Conservation (phyloP, 1,140 invertebrate genomes). For the Drosophila subobscura region DNA sequence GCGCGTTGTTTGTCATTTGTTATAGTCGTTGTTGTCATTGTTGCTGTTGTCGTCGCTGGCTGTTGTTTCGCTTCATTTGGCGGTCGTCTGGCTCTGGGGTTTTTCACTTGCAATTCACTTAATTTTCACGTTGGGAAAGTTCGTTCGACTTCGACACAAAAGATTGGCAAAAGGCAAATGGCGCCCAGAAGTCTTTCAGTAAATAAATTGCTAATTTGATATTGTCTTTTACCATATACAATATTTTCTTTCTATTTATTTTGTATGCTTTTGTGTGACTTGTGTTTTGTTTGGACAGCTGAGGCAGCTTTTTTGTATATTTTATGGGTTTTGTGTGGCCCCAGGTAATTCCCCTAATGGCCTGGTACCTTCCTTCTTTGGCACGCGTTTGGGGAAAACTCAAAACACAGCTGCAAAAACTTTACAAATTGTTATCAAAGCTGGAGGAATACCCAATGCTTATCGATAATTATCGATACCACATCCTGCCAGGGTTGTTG, state of each 20-base stretch:
- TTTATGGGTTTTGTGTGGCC: constrained; percentile 25
- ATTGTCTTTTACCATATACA: constrained; percentile 21
- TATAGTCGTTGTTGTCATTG: too few relatives aligned
- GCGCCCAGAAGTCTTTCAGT: constrained; percentile 46
- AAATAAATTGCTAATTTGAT: constrained; percentile 47
- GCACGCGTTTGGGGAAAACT: constrained; percentile 35
- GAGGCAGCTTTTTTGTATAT: constrained; percentile 26
- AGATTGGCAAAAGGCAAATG: constrained; percentile 20
- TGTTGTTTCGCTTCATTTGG: constrained; percentile 49
- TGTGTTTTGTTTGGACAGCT: constrained; percentile 64
- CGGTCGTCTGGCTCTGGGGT: constrained; percentile 35
- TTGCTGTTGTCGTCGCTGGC: constrained; percentile 1
- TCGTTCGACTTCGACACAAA: constrained; percentile 40
- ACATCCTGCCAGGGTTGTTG: too few relatives aligned
- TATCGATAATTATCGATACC: too few relatives aligned
- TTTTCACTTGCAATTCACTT: constrained; percentile 50
- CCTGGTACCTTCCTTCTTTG: constrained; percentile 49
- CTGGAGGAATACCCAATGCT: too few relatives aligned
- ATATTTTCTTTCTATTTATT: constrained; percentile 19
- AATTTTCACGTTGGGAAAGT: constrained; percentile 51
- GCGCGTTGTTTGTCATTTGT: constrained; percentile 31
- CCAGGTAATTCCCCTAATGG: constrained; percentile 60
- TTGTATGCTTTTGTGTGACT: constrained; percentile 28
- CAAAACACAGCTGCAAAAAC: constrained; percentile 16
- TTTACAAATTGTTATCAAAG: not conserved